Percentiles rank a stretch among this genome's conserved stretches.
phyloP scores from a whole-genome alignment of 2,888 invertebrate species.

The Andrena bicolor region DNA sequence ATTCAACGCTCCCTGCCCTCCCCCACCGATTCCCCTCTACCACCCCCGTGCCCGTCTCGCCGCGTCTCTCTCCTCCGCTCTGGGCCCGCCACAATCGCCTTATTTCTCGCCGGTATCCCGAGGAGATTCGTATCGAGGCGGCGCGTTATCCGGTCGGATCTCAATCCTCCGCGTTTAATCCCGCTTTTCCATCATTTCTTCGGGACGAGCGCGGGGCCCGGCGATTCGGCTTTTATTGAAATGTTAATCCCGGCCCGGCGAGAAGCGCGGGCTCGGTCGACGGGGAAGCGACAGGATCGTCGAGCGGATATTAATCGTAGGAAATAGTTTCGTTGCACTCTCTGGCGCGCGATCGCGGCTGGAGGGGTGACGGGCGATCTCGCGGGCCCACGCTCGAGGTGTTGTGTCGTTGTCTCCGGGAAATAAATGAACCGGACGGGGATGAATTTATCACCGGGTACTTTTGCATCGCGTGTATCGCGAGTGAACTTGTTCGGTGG shows the following conservation, averaged over 20 bases:
- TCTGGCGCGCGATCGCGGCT: background rate
- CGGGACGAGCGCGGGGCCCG: background rate
- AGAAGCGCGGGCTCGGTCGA: slow-evolving; percentile 28
- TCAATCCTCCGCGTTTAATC: slow-evolving; percentile 33
- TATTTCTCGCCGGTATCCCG: slow-evolving; percentile 20
- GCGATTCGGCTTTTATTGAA: slow-evolving; percentile 40
- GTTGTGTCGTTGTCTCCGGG: slow-evolving; percentile 15
- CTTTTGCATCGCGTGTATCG: slow-evolving; percentile 7
- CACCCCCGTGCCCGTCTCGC: background rate
- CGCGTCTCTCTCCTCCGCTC: background rate
- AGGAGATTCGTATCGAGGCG: slow-evolving; percentile 50
- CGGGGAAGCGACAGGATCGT: background rate
- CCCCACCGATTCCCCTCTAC: background rate
- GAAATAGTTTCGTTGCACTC: slow-evolving; percentile 35
- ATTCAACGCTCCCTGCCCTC: slow-evolving; percentile 66
- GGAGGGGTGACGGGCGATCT: too few relatives aligned
- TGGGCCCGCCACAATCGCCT: slow-evolving; percentile 16
- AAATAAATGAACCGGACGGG: slow-evolving; percentile 30
- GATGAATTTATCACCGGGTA: slow-evolving; percentile 25
- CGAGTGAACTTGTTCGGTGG: background rate
- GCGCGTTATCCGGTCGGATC: slow-evolving; percentile 50
- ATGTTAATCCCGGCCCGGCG: slow-evolving; percentile 47
- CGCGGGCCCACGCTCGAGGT: slow-evolving; percentile 1
- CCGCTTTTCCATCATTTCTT: slow-evolving; percentile 51
- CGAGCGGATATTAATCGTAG: slow-evolving; percentile 38